Base-by-base conservation (phyloP, 64 coral and sea anemone species). In the Acropora tenuis region DNA sequence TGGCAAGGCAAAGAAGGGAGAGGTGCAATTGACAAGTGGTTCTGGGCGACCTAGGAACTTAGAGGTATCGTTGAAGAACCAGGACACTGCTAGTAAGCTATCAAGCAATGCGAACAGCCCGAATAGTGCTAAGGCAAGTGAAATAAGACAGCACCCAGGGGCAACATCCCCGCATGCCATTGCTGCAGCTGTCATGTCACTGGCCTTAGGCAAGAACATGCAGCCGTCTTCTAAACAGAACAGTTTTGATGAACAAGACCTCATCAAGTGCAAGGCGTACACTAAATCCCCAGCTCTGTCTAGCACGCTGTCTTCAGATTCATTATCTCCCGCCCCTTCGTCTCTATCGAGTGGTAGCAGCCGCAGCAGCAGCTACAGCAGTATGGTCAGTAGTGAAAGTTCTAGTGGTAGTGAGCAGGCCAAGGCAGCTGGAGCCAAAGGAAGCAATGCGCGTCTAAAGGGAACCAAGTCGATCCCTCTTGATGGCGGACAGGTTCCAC, bases 311-410 rank as follows among this genome's bases (percentile, higher is more conserved):
- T 86, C 60, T 3, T 63, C 90, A 12, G 91, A 96, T 41, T 96
- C 94, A 2, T 91, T 91, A 63, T 91, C 94, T 80, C 87, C 90
- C n/a, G 63, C 68, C n/a, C 94, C 95, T 45, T 91, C 95, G 1
- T 94, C 92, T 8, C 81, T 74, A 15, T 79, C 94, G 48, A 97
- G 88, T 63, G 94, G 94, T 1, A 96, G 94, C 69, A 97, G 95
- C 8, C 92, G 94, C 10, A 97, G 95, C 15, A 97, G 95, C 47
- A 94, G 92, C 71, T 94, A 94, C 53, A 97, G 95, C 73, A 97
- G 92, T 50, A 94, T 97, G 10, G 92, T 94, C 46, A 94, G 92
- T 74, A 92, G 93, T 18, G 92, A 92, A 7, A 15, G 92, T 58
- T 94, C 95, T 9, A 88, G 83, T 42, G 83, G 88, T 40, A 48